Evolutionary conservation across 2,797 vertebrate genomes (phyloP), one percentile per base, ranked within the genome.

Genomic region (Lepus townsendii): DNA sequence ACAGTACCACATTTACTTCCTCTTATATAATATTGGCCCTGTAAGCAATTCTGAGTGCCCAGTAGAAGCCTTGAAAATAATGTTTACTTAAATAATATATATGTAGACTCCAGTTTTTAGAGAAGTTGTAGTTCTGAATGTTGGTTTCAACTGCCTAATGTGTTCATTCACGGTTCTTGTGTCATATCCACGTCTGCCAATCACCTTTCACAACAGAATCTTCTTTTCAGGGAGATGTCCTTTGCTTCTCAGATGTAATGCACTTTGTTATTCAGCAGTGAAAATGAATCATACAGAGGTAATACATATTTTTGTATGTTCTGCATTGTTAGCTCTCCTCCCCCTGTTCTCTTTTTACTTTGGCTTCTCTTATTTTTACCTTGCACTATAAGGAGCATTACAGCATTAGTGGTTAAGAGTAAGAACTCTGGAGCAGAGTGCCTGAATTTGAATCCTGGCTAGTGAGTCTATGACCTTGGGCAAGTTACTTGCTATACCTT

Each of bases 241-340:
- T 96, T 96, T 95, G 96, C 95, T 95, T 90, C 96, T 94, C 87
- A 95, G 96, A 96, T 94, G 97, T 96, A 96, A 95, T 92, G 95
- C 92, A 94, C 96, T 93, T 93, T 96, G 95, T 95, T 96, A 95
- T 35, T 95, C 95, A 96, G 5, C 94, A 95, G 95, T 95, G 97
- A 80, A 63, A 66, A 98, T 98, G 98, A 90, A 92, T 94, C 87
- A 0, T 38, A 94, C 19, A 0, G 97, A 98, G 98, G 98, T 98
- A 98, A 95, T 86, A 88, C 30, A 76, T 94, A 95, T 91, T 96
- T 94, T 88, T 54, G 22, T 90, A 68, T 83, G 42, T 68, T 96
- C 22, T 73, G 16, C 72, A 83, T 57, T 1, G 84, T 42, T 60
- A 85, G 54, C 6, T 9, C 90, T 95, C 16, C 17, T 83, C 71